These are phyloP conservation scores for Pomatostomus ruficeps DNA, from an alignment of 2,113 vertebrate species.

Conservation along the genomic window DNA sequence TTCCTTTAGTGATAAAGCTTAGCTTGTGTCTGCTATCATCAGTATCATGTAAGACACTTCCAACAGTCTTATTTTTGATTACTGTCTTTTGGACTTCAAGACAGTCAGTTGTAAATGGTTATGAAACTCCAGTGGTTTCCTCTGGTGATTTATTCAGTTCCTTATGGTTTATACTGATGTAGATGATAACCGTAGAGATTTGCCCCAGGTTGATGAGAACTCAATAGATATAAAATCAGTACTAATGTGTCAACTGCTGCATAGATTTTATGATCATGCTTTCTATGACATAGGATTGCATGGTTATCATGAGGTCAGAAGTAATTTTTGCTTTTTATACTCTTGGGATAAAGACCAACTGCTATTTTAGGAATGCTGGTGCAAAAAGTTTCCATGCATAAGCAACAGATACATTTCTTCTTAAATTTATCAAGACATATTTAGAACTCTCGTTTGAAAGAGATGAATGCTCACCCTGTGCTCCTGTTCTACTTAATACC, in stretches of 20 bases:
- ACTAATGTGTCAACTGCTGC: neutral
- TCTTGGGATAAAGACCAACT: neutral
- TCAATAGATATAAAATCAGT: neutral
- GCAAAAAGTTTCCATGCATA: neutral
- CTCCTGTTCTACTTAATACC: neutral
- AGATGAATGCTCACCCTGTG: neutral
- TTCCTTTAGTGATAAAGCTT: neutral
- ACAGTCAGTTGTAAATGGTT: neutral
- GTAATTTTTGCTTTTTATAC: neutral
- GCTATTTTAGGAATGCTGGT: neutral
- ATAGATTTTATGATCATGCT: neutral
- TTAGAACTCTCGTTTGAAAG: neutral
- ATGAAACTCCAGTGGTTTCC: neutral
- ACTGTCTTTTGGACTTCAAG: neutral
- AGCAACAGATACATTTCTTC: neutral
- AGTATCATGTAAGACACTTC: neutral
- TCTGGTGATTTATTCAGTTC: neutral
- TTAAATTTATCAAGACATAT: neutral
- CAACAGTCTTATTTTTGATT: neutral
- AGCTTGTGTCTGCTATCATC: neutral
- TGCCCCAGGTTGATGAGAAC: neutral
- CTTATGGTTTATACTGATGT: neutral
- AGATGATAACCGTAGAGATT: neutral
- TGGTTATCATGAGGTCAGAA: neutral
- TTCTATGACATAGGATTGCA: neutral